A percentile compares a stretch with the other conserved stretches of the same genome.
Conservation (phyloP, 2,113 vertebrate species). For the Henicopernis longicauda region DNA sequence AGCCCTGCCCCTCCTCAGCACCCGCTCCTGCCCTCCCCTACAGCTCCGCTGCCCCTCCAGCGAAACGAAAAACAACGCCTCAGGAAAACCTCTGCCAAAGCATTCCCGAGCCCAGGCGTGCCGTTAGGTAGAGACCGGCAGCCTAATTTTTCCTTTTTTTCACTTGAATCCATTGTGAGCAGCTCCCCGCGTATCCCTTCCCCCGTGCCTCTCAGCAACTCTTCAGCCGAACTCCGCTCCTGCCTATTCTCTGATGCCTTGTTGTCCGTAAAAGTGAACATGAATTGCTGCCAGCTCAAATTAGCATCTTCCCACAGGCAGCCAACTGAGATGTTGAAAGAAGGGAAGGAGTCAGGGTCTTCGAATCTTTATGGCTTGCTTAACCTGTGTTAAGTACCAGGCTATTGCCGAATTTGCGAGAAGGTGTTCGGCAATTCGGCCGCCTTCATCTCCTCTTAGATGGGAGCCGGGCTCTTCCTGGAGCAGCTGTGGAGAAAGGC, state of each 20-base stretch:
- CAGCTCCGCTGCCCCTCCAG: neutral
- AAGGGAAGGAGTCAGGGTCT: neutral
- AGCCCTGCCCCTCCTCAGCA: neutral
- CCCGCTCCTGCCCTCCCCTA: neutral
- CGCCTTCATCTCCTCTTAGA: neutral
- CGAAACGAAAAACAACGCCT: neutral
- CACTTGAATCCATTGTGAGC: neutral
- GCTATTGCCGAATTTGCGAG: accelerated
- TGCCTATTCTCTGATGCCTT: neutral
- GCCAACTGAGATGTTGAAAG: neutral
- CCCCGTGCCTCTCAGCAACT: neutral
- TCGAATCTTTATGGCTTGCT: neutral
- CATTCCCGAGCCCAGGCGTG: neutral
- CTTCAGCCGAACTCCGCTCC: neutral
- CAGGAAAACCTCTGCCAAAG: neutral
- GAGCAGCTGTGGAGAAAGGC: neutral
- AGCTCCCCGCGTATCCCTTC: neutral
- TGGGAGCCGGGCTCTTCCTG: accelerated
- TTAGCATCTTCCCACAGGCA: neutral
- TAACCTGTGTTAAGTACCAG: accelerated
- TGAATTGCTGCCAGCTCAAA: slow-evolving; percentile 51
- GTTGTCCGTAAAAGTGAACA: slow-evolving; percentile 46
- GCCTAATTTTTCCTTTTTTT: neutral
- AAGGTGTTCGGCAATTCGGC: accelerated
- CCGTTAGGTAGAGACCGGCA: neutral